A percentile compares a stretch with the other conserved stretches of the same genome.
phyloP scores from a whole-genome alignment of 2,113 vertebrate species.

The Ptilonorhynchus violaceus region DNA sequence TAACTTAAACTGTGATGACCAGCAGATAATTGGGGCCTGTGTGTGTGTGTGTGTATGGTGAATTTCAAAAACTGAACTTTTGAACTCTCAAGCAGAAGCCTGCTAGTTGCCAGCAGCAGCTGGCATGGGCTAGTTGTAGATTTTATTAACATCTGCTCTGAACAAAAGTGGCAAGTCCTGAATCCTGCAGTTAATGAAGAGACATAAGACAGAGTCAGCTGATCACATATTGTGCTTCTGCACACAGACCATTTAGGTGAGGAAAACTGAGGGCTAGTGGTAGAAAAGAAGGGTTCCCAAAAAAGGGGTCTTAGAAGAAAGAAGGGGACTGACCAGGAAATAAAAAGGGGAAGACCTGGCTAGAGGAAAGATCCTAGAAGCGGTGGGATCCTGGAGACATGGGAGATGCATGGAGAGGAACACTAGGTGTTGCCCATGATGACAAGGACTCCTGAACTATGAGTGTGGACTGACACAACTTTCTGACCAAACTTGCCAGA shows the following conservation, averaged over 20 bases:
- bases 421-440: neutral
- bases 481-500: neutral
- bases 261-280: neutral
- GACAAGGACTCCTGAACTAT: neutral
- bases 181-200: neutral
- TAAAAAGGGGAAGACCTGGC: neutral
- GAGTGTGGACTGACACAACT: fast-evolving
- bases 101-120: neutral
- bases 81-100: neutral
- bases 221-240: neutral
- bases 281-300: neutral
- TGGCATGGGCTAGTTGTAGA: neutral
- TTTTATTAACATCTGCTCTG: neutral
- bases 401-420: fast-evolving
- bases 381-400: fast-evolving
- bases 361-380: neutral
- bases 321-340: neutral
- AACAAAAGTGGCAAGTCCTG: neutral
- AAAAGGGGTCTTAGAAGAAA: neutral
- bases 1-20: neutral
- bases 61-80: neutral
- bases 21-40: neutral
- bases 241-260: neutral
- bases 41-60: neutral
- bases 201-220: neutral